Evolutionary conservation across 1,140 invertebrate species (phyloP), one percentile per base, ranked within the genome.

Genomic region (Galendromus occidentalis): DNA sequence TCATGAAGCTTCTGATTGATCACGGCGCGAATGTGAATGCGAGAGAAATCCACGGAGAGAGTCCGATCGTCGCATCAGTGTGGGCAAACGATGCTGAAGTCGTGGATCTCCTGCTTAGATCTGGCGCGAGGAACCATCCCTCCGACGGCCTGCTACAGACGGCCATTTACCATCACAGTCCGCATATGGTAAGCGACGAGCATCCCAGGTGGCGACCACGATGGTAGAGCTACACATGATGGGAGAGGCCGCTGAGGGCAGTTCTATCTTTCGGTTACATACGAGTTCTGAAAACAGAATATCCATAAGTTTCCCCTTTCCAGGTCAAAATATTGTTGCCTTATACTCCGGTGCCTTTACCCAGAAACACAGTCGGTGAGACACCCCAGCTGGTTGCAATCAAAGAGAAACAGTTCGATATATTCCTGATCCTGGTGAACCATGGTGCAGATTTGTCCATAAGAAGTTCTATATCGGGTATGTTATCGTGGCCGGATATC

Each of bases 1-100:
- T 33, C 25, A 59, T 59, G 25, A 25, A 33, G 51, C 2, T 59
- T 25, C 25, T 59, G 22, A 59, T 59, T 25, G 4, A 33, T 33
- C 51, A 59, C 51, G 51, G 51, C 25, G 51, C 51, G 51, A 59
- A 59, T 33, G 51, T 59, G 14, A 59, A 59, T 33, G 51, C 51
- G 33, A 59, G 33, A 25, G 51, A 59, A 25, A 59, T 59, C 25
- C 51, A 59, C 22, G 51, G 51, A 25, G 51, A 59, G 22, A 59
- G 51, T 25, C 51, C 51, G 12, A 25, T 59, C 25, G 51, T 59
- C 1, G 51, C 51, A 25, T 25, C 51, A 9, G 51, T 59, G 14
- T 59, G 51, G 51, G 51, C 51, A 9, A 59, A 59, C 51, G 51
- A 59, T 33, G 51, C 33, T 25, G 51, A 59, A 9, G 25, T 59